Evolutionary conservation across 2,797 vertebrate genomes (phyloP), one percentile per base, ranked within the genome.

Genomic region (Ctenosaura bakeri): DNA sequence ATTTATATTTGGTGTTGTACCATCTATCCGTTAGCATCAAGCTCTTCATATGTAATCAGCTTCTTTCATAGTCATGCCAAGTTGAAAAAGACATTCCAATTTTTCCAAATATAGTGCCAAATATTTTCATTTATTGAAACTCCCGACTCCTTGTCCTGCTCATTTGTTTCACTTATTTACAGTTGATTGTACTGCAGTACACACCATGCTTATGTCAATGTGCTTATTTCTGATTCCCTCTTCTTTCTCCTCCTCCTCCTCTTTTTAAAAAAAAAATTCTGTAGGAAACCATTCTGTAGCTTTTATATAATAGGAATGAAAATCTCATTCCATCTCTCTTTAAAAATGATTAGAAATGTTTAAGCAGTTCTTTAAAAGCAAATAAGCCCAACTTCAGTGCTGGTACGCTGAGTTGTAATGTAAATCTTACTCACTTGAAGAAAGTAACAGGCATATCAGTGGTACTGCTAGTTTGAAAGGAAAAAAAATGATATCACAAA

Each of bases 401-500:
- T 82, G 50, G 42, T 54, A 76, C 82, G 83, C 59, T 32, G n/a
- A 46, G 18, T 83, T 46, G 80, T 50, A 87, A 26, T 69, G 59
- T 77, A 87, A 83, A 87, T 87, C 84, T 83, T 69, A 69, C 69
- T 90, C 89, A 87, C 80, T 87, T 87, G 80, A 81, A 83, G 73
- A 90, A 88, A 90, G 62, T 87, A 83, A 88, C 66, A 84, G 46
- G 74, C 38, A 50, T 62, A 66, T 90, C 77, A 66, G 84, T 81
- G 73, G 93, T 92, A 90, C 86, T 91, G 91, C 52, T 92, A 82
- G 86, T 92, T 87, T 92, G 91, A 90, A 90, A 62, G 38, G 88
- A 83, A 38, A 73, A 52, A 88, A 93, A 93, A 94, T 94, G 92
- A 92, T 95, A 95, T 90, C 94, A 89, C 84, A 92, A 89, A 95